Base-by-base conservation (phyloP, 1,140 invertebrate genomes). In the Drosophila lowei region DNA sequence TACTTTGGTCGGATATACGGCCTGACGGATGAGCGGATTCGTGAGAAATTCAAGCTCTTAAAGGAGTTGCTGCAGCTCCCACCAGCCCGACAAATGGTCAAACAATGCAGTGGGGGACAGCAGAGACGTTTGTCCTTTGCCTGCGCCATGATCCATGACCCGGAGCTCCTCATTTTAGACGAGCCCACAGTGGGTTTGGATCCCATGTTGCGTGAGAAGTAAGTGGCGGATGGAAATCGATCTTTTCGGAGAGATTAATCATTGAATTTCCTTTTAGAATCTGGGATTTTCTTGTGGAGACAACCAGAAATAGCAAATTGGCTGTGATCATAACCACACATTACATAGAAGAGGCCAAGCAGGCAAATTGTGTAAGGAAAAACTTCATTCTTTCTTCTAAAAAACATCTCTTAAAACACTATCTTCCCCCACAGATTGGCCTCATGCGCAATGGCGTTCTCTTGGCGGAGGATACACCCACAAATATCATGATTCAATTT, bases 151-250 rank as follows among this genome's bases (percentile, higher is more conserved):
- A 93, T 99, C 0, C 97, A 98, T 77, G 95, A 96, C 72, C 97
- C 97, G 0, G 95, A 98, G 90, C 91, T 98, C 1, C 91, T 98
- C 0, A 97, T 99, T 54, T 92, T 99, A 53, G 98, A 99, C 90
- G 97, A 99, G 91, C 97, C 97, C 0, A 98, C 97, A 0, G 97
- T 98, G 9, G 97, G 97, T 6, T 93, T 98, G 30, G 97, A 99
- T 93, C 97, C 97, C 2, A 92, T 98, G 58, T 92, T 99, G 16
- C 93, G 97, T 91, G 95, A 97, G 90, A 95, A 94, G 96, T 96
- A 90, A 49, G 73, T 79, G 8, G 2, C 4, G 0, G 0, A 11
- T 28, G 0, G 9, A 21, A 28, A 6, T 13, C 2, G 6, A 59
- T 49, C 0, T 7, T 13, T 23, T 6, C 43, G 8, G 58, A 7